Base-by-base conservation (phyloP, 2,888 invertebrate genomes). In the Polydrusus tereticollis region DNA sequence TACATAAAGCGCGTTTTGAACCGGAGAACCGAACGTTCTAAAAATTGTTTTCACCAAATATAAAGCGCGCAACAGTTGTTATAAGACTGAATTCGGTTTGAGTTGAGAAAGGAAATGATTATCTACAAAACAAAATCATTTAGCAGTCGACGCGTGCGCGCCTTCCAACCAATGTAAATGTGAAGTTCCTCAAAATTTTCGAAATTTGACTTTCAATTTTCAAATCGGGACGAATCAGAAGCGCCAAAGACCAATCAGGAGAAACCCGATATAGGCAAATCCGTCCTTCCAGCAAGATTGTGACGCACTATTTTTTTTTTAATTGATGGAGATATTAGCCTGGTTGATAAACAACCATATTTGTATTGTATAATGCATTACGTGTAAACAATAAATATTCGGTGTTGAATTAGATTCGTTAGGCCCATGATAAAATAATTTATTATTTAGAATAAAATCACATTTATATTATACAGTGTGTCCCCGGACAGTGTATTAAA, bases 11-110 rank as follows among this genome's bases (percentile, higher is more conserved):
- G 16, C 52, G 52, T 29, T 55, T 16, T 1, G 12, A 29, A 14
- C 52, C 29, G 45, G 7, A 26, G 26, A 16, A n/a, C n/a, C n/a
- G n/a, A n/a, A 14, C 45, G 45, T 23, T 62, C 62, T 7, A 29
- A 43, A n/a, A n/a, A 29, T 29, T 55, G 33, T 55, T 55, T 59
- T 33, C 20, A 58, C 43, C 14, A 47, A n/a, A n/a, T n/a, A 21
- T 52, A 36, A 36, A 59, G 8, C 68, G 43, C 68, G 68, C 69
- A 69, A 69, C 69, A 69, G 69, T 69, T 69, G 62, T 69, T 69
- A 50, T 33, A 59, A 69, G 47, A 69, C 69, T 69, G 60, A 52
- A 18, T 59, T 50, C 41, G 21, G 16, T 52, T 20, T 14, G 21
- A 14, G 60, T 59, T 58, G 36, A 60, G 23, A 36, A 57, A 60